These are phyloP conservation scores for Neolamprologus toae DNA, from an alignment of 2,113 vertebrate genomes.

Conservation along the genomic window DNA sequence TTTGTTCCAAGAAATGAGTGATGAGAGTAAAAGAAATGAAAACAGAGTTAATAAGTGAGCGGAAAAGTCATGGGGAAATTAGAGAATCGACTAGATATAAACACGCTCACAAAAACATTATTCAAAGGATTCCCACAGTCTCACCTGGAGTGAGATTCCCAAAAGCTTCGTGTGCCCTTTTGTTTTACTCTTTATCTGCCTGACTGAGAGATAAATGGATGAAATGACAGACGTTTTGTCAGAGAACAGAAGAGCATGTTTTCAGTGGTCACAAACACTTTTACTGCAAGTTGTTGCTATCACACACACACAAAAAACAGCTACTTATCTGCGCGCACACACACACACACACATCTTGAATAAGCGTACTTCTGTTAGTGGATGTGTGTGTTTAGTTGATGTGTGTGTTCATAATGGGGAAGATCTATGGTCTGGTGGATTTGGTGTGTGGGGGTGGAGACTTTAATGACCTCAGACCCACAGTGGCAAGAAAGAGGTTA, in stretches of 20 bases:
- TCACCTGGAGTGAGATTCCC: not conserved
- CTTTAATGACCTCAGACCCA: not conserved
- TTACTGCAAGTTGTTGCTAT: not conserved
- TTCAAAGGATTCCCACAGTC: not conserved
- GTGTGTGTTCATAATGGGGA: not conserved
- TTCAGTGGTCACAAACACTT: not conserved
- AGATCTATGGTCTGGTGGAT: not conserved
- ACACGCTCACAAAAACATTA: not conserved
- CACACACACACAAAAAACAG: not conserved
- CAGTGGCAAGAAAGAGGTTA: not conserved
- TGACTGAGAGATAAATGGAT: not conserved
- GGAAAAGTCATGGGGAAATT: constrained; percentile 1
- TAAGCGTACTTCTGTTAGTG: not conserved
- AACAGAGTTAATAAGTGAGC: not conserved
- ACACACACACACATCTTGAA: not conserved
- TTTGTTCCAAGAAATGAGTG: not conserved
- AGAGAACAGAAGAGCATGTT: not conserved
- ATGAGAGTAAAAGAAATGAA: not conserved
- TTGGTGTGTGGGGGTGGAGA: not conserved
- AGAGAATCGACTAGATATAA: not conserved
- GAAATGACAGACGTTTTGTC: not conserved
- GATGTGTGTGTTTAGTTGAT: not conserved
- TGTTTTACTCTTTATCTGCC: not conserved
- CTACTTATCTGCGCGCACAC: not conserved
- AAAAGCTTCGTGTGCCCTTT: not conserved